Base-by-base conservation (phyloP, 2,113 vertebrate genomes). In the Tautogolabrus adspersus region DNA sequence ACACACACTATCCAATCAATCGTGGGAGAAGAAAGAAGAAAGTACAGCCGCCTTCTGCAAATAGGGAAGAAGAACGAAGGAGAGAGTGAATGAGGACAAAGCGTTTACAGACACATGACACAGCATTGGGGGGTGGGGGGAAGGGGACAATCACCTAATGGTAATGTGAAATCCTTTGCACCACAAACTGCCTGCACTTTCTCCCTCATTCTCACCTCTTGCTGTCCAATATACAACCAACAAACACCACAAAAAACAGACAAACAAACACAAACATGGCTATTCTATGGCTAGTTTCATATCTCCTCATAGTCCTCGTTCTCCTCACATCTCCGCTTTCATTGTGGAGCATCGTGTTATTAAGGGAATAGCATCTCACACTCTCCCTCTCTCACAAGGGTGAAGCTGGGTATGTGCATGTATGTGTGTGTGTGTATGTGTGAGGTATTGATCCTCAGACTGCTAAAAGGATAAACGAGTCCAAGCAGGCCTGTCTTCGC, bases 1-100 rank as follows among this genome's bases (percentile, higher is more conserved):
- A 60, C 77, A 34, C 77, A 34, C 82, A 88, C 83, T 89, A 92
- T 89, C 90, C 86, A 92, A 93, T 71, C 91, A 94, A 86, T 91
- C 82, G 60, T 75, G 77, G 49, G 49, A 54, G 56, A 44, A 13
- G n/a, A 54, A 34, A 6, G 30, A 1, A 52, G 82, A 54, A 30
- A 3, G 55, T 16, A 42, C 66, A 3, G 26, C 60, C 85, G 79
- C 44, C 64, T 54, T 38, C 66, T 44, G 64, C 71, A 40, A 79
- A 74, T 18, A 11, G 66, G 37, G 81, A 66, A 81, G 38, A 51
- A 75, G 42, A 68, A 60, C 49, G 75, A 82, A n/a, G 38, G 63
- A 71, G 56, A 68, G 70, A 46, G 62, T 18, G 67, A 73, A 68
- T 54, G 37, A 72, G 64, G 64, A 79, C n/a, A 37, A 83, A 15